These are phyloP conservation scores for Cherax destructor DNA, from an alignment of 1,140 invertebrate species.

Conservation along the genomic window DNA sequence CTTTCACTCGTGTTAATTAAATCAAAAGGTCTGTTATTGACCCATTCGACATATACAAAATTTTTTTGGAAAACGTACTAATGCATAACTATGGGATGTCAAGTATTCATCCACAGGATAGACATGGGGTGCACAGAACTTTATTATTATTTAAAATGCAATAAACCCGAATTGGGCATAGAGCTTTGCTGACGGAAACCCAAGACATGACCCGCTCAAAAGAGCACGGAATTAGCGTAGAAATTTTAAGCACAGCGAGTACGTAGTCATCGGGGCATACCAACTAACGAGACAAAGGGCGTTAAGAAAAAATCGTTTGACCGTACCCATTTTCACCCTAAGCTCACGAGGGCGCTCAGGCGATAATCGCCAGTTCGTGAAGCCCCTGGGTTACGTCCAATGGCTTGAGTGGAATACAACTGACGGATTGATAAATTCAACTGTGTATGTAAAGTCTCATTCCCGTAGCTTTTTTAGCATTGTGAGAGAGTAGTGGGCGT, in stretches of 20 bases:
- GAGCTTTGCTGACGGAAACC: background rate
- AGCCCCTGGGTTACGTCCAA: background rate
- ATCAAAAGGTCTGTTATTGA: too few species aligned
- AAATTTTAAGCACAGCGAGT: background rate
- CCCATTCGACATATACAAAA: too few species aligned
- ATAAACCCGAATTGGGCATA: too few species aligned
- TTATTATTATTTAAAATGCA: too few species aligned
- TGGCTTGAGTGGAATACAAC: background rate
- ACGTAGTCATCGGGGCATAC: background rate
- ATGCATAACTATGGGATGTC: too few species aligned
- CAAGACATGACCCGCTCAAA: background rate
- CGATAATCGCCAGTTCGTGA: background rate
- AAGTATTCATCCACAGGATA: too few species aligned
- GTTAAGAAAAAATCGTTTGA: background rate
- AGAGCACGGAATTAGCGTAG: background rate
- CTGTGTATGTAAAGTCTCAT: conserved; percentile 4
- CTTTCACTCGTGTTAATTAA: too few species aligned
- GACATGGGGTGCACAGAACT: too few species aligned
- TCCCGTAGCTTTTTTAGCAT: background rate
- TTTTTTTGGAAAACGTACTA: too few species aligned
- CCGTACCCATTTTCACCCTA: background rate
- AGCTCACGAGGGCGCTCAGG: background rate
- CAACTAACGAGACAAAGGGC: background rate
- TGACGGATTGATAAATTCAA: background rate
- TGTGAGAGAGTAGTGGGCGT: conserved; percentile 3